A percentile compares a stretch with the other conserved stretches of the same genome.
Conservation (phyloP, 2,888 invertebrate species). For the Sinopyrophorus schimmeli region DNA sequence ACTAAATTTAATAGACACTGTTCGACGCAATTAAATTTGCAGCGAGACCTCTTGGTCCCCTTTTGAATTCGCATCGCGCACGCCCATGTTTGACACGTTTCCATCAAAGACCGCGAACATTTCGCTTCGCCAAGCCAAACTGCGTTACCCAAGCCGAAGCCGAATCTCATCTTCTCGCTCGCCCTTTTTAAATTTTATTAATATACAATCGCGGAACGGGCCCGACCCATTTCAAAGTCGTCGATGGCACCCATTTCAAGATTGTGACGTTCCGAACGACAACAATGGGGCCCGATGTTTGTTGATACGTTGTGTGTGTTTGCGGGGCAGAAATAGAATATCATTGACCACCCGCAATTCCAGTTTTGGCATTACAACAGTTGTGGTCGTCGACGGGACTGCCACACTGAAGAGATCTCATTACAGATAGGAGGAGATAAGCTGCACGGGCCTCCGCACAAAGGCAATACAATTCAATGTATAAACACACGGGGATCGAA, state of each 20-base stretch:
- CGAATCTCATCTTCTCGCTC: no score
- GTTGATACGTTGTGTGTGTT: slow-evolving; percentile 23
- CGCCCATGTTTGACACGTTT: no score
- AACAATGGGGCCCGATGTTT: no score
- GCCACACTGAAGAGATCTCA: slow-evolving; percentile 54
- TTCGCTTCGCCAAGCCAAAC: no score
- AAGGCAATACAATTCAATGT: slow-evolving; percentile 56
- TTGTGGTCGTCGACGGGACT: slow-evolving; percentile 45
- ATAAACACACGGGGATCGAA: slow-evolving; percentile 51
- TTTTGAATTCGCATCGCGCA: no score
- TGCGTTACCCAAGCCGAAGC: no score
- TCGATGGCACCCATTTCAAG: slow-evolving; percentile 23
- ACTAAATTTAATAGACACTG: no score
- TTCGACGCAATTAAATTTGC: no score
- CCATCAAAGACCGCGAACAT: no score
- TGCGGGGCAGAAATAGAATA: slow-evolving; percentile 34
- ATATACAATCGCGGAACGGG: no score
- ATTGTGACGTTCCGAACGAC: slow-evolving; percentile 27
- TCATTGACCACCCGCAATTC: slow-evolving; percentile 34
- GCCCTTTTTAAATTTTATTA: no score
- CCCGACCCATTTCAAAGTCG: slow-evolving; percentile 12
- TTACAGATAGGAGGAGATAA: slow-evolving; percentile 57
- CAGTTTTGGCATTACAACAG: slow-evolving; percentile 35
- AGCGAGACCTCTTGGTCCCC: no score
- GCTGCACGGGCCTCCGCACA: slow-evolving; percentile 45